Evolutionary conservation across 2,888 invertebrate species (phyloP).

Genomic region (Aspidiotus destructor): DNA sequence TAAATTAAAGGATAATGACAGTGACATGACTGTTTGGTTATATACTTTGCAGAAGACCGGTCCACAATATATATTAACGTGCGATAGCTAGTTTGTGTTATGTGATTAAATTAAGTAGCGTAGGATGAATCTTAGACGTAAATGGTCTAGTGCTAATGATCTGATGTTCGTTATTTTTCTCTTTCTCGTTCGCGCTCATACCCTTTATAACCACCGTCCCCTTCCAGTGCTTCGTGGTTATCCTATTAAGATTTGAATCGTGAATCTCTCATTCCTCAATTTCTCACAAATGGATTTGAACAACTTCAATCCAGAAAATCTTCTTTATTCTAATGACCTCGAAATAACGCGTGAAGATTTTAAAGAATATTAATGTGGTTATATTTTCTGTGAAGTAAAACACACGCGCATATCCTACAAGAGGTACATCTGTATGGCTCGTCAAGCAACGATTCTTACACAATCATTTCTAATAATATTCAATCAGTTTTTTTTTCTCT

Average conservation of each 20-base stretch:
- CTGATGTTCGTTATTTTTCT: constrained; percentile 23
- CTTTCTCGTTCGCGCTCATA: neutral
- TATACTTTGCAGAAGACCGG: constrained; percentile 19
- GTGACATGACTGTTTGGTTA: constrained; percentile 3
- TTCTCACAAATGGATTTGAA: constrained; percentile 30
- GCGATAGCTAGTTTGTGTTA: constrained; percentile 8
- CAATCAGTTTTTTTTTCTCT: no score
- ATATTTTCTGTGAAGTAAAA: neutral
- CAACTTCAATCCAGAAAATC: constrained; percentile 28
- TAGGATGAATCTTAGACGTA: constrained; percentile 32
- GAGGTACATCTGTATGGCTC: no score
- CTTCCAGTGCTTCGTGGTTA: constrained; percentile 11
- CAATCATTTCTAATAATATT: no score
- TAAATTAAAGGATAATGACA: constrained; percentile 31
- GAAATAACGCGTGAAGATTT: constrained; percentile 26
- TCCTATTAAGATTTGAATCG: constrained; percentile 32
- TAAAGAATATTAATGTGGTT: constrained; percentile 2
- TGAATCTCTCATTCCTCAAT: constrained; percentile 29
- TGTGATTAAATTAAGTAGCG: constrained; percentile 33
- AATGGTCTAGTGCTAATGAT: constrained; percentile 32
- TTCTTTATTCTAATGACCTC: constrained; percentile 32
- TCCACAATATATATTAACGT: constrained; percentile 22
- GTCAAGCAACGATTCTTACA: no score
- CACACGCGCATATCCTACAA: no score
- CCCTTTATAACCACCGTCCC: neutral